Evolutionary conservation across 2,797 vertebrate genomes (phyloP), one percentile per base, ranked within the genome.

Genomic region (Oceanodroma leucorhoa): DNA sequence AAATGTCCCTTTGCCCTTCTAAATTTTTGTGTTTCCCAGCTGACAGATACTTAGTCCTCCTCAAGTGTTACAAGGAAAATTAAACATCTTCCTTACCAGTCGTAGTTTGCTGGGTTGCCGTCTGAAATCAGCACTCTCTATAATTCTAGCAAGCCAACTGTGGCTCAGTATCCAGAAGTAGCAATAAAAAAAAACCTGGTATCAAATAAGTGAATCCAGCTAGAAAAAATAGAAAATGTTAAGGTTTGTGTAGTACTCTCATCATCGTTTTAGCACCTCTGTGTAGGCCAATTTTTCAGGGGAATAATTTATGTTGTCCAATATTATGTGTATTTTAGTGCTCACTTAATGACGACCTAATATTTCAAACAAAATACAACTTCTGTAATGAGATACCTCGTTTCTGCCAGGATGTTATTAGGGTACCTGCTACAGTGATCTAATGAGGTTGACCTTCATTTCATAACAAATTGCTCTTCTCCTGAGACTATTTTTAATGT

Each of bases 381-480:
- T 93, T 80, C 51, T 79, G 70, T 96, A 96, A 97, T 94, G 96
- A 96, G 95, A 76, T 72, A 50, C 46, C 61, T 92, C 6, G 0
- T 93, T 95, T 89, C 93, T 95, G 65, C 70, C 89, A 91, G 90
- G 89, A 79, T 91, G 81, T 95, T 92, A 92, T 92, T 92, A 92
- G 83, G 58, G 77, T 93, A 65, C 87, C 83, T 86, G 92, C 72
- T 89, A 40, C 46, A 55, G 61, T 18, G 58, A 88, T 91, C 82
- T 94, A 85, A 95, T 93, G 91, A 96, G 94, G 82, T 82, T 96
- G 94, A 95, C 95, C 95, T 96, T 96, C 75, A 57, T 95, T 90
- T 84, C 57, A 10, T 72, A 93, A 78, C 57, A 94, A 96, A 96
- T 90, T 90, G 65, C 38, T 40, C 78, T 89, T 64, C 71, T 55